These are phyloP conservation scores for Anticlea derivata DNA, from an alignment of 2,888 invertebrate genomes.

Conservation along the genomic window DNA sequence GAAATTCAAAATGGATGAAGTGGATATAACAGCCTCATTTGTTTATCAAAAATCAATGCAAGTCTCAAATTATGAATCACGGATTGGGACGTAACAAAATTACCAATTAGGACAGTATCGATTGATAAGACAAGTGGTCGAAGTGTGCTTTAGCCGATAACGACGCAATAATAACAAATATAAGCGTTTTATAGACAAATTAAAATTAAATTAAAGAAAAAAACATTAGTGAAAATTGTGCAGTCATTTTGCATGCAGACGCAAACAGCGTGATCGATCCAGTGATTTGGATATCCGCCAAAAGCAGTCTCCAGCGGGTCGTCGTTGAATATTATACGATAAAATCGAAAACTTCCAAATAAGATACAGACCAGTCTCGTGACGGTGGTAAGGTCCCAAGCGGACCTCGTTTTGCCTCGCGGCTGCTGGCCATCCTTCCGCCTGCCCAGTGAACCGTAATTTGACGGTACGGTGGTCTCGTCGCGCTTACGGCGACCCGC, in stretches of 20 bases:
- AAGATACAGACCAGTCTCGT: slow-evolving; percentile 82
- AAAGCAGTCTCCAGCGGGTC: slow-evolving; percentile 65
- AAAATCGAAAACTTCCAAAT: slow-evolving; percentile 38
- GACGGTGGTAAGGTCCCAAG: slow-evolving; percentile 85
- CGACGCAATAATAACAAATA: background rate
- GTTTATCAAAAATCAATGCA: too few species aligned
- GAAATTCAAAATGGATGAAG: too few species aligned
- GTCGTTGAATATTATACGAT: slow-evolving; percentile 36
- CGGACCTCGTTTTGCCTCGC: slow-evolving; percentile 79
- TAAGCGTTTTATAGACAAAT: background rate
- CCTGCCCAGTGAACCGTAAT: slow-evolving; percentile 81
- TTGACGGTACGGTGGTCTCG: slow-evolving; percentile 63
- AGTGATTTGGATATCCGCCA: slow-evolving; percentile 75
- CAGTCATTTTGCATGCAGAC: slow-evolving; percentile 64
- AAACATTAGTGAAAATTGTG: slow-evolving; percentile 46
- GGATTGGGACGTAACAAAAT: slow-evolving; percentile 7
- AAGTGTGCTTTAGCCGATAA: slow-evolving; percentile 19
- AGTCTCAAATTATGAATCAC: slow-evolving; percentile 14
- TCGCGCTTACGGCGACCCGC: slow-evolving; percentile 74
- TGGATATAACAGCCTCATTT: too few species aligned
- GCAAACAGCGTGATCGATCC: slow-evolving; percentile 72
- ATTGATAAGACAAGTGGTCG: background rate
- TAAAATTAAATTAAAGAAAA: slow-evolving; percentile 10
- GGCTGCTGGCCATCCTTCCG: slow-evolving; percentile 75
- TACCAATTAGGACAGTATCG: slow-evolving; percentile 7